phyloP scores from a whole-genome alignment of 2,888 invertebrate genomes.

The Morpho achilles region DNA sequence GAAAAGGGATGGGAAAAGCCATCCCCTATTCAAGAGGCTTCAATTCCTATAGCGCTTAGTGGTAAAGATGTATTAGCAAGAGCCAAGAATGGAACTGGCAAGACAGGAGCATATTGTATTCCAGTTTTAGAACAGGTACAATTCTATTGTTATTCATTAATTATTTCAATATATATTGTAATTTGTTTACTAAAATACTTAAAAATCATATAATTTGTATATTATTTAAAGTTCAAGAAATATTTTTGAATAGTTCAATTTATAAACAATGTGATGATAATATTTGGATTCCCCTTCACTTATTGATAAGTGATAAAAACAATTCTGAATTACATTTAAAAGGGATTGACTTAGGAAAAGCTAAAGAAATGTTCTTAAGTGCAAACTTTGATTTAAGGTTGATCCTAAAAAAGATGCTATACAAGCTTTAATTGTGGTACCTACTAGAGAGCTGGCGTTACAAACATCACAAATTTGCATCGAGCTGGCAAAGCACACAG shows the following conservation, averaged over 20 bases:
- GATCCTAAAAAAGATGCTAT: constrained; percentile 94
- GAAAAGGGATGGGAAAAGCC: constrained; percentile 99
- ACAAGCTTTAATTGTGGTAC: constrained; percentile 98
- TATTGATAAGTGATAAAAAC: constrained; percentile 65
- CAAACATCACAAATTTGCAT: constrained; percentile 99
- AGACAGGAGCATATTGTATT: constrained; percentile 99
- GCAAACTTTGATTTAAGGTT: constrained; percentile 61
- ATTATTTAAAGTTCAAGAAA: too few relatives aligned
- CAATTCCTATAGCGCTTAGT: constrained; percentile 98
- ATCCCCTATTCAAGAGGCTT: constrained; percentile 99
- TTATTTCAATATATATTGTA: too few relatives aligned
- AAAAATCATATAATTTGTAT: too few relatives aligned
- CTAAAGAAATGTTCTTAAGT: constrained; percentile 15
- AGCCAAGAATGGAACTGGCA: constrained; percentile 99
- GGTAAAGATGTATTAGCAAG: constrained; percentile 98
- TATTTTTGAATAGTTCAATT: background rate
- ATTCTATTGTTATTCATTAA: too few relatives aligned
- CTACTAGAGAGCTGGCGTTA: constrained; percentile 98
- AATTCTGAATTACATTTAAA: constrained; percentile 35
- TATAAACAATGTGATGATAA: constrained; percentile 52
- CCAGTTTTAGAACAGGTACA: constrained; percentile 95
- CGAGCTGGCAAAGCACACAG: constrained; percentile 98
- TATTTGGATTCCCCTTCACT: constrained; percentile 77
- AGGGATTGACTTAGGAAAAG: background rate
- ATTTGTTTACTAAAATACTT: too few relatives aligned